These are phyloP conservation scores for Rhineura floridana DNA, from an alignment of 2,113 vertebrate genomes.

Conservation along the genomic window DNA sequence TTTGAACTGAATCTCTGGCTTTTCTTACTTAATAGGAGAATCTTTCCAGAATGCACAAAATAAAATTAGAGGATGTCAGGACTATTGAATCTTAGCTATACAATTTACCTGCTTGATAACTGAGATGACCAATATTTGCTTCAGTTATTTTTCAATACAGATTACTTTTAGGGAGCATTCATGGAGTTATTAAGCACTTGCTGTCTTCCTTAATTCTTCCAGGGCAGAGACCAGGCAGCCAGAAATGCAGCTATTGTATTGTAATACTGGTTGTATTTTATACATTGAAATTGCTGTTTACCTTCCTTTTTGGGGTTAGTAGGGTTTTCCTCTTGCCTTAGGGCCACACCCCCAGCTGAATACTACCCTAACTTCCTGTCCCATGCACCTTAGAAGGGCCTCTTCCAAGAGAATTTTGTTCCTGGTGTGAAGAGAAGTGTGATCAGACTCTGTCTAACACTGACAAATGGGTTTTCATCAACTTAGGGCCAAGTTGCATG, in stretches of 20 bases:
- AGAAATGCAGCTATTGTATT: not conserved
- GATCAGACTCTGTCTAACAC: too few relatives aligned
- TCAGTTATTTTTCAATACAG: not conserved
- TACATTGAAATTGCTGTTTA: not conserved
- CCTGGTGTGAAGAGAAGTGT: too few relatives aligned
- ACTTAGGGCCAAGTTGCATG: too few relatives aligned
- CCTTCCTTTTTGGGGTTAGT: too few relatives aligned
- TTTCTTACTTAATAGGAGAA: rapidly evolving
- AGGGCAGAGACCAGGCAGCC: not conserved
- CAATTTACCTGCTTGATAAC: not conserved
- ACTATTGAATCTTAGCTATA: not conserved
- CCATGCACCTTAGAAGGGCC: too few relatives aligned
- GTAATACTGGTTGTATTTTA: not conserved
- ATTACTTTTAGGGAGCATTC: not conserved
- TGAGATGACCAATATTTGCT: not conserved
- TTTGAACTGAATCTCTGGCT: not conserved
- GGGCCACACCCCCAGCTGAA: too few relatives aligned
- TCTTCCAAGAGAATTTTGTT: too few relatives aligned
- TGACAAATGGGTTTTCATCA: too few relatives aligned
- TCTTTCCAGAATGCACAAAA: not conserved
- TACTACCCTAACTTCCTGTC: too few relatives aligned
- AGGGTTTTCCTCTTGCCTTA: too few relatives aligned
- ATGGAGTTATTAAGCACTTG: not conserved
- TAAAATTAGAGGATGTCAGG: not conserved
- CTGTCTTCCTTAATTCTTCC: not conserved